A percentile compares a stretch with the other conserved stretches of the same genome.
Conservation (phyloP, 2,113 vertebrate species). For the Accipiter virgatus region DNA sequence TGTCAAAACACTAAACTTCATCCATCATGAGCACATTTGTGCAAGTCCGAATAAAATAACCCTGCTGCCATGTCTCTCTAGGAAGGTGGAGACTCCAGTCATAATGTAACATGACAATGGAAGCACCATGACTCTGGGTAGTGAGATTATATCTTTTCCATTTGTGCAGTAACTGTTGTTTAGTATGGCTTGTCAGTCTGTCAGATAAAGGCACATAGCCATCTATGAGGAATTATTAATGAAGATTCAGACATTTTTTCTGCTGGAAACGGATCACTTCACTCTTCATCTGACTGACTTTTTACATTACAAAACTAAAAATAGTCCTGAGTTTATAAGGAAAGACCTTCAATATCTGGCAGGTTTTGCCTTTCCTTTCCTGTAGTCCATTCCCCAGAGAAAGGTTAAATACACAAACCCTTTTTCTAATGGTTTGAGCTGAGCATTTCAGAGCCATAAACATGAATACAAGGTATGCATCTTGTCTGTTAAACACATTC, state of each 20-base stretch:
- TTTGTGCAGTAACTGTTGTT: constrained; percentile 72
- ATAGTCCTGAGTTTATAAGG: constrained; percentile 62
- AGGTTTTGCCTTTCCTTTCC: constrained; percentile 44
- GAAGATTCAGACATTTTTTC: constrained; percentile 69
- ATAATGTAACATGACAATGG: constrained; percentile 70
- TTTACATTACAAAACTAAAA: constrained; percentile 76
- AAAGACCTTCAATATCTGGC: constrained; percentile 66
- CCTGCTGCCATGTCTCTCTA: constrained; percentile 24
- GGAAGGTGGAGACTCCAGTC: constrained; percentile 39
- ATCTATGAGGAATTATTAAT: constrained; percentile 76
- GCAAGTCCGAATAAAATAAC: constrained; percentile 24
- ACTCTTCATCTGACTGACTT: constrained; percentile 72
- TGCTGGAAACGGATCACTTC: constrained; percentile 70
- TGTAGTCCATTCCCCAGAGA: constrained; percentile 26
- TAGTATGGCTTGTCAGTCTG: constrained; percentile 71
- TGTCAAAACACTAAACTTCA: constrained; percentile 47
- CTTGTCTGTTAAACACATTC: neutral
- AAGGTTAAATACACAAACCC: constrained; percentile 1
- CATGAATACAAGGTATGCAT: neutral
- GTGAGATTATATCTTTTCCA: constrained; percentile 70
- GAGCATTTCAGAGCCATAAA: neutral
- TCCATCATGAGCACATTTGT: constrained; percentile 26
- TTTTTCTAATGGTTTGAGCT: neutral
- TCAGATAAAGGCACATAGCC: constrained; percentile 66
- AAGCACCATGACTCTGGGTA: constrained; percentile 57